Conservation (phyloP, 2,113 vertebrate genomes). For the Pterophyllum scalare region DNA sequence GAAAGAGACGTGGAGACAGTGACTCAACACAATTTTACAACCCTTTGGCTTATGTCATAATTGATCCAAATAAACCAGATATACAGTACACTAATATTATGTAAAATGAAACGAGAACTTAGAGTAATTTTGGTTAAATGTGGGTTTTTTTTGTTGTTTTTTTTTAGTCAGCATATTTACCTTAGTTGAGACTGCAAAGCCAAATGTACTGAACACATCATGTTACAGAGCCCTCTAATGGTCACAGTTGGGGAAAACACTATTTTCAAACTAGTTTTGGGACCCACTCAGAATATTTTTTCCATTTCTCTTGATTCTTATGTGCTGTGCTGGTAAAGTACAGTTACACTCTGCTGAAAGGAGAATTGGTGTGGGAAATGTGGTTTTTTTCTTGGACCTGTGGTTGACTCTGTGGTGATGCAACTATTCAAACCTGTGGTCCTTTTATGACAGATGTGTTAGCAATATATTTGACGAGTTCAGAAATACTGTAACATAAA, state of each 20-base stretch:
- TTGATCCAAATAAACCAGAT: not conserved
- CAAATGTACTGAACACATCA: not conserved
- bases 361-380: not conserved
- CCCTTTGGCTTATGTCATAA: not conserved
- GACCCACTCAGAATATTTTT: not conserved
- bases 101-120: not conserved
- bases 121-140: not conserved
- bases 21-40: not conserved
- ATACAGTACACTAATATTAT: not conserved
- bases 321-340: not conserved
- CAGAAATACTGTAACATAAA: conserved; percentile 1
- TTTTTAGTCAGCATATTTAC: not conserved
- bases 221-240: not conserved
- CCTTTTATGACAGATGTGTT: not conserved
- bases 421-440: not conserved
- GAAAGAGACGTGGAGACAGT: not conserved
- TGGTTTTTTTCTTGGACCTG: not conserved
- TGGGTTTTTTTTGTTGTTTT: not conserved
- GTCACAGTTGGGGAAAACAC: not conserved
- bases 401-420: not conserved
- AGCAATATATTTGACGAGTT: not conserved
- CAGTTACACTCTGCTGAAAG: not conserved
- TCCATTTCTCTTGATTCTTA: not conserved
- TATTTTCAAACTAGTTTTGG: not conserved
- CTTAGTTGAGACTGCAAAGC: not conserved